These are phyloP conservation scores for Tupaia chinensis DNA, from an alignment of 2,113 vertebrate species.

Conservation along the genomic window DNA sequence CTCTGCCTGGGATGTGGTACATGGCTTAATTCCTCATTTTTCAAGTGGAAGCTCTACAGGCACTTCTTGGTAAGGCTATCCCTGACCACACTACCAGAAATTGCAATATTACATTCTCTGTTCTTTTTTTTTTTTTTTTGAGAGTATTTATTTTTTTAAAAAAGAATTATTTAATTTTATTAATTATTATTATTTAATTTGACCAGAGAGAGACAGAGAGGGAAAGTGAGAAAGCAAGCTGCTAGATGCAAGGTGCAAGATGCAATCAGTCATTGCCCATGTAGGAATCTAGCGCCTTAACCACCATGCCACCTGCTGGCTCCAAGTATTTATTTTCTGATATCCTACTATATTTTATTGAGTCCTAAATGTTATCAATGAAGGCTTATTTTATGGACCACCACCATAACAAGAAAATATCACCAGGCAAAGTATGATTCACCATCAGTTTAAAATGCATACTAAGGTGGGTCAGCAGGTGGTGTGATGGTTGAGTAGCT, in stretches of 20 bases:
- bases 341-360: neutral
- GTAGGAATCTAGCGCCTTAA: too few species aligned
- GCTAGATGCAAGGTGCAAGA: too few species aligned
- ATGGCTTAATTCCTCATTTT: neutral
- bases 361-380: neutral
- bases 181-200: too few species aligned
- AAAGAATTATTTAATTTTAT: too few species aligned
- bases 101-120: neutral
- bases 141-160: neutral
- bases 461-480: neutral
- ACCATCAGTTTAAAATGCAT: neutral
- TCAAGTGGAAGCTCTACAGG: neutral
- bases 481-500: too few species aligned
- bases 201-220: too few species aligned
- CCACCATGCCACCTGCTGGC: too few species aligned
- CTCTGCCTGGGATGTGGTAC: neutral
- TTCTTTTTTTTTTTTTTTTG: neutral
- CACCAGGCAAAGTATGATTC: neutral
- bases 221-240: too few species aligned
- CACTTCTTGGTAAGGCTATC: neutral
- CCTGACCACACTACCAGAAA: neutral
- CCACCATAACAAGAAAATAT: neutral
- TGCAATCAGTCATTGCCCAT: too few species aligned
- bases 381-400: neutral
- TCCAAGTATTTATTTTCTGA: neutral